Base-by-base conservation (phyloP, 1,140 invertebrate genomes). In the Helicoverpa armigera region DNA sequence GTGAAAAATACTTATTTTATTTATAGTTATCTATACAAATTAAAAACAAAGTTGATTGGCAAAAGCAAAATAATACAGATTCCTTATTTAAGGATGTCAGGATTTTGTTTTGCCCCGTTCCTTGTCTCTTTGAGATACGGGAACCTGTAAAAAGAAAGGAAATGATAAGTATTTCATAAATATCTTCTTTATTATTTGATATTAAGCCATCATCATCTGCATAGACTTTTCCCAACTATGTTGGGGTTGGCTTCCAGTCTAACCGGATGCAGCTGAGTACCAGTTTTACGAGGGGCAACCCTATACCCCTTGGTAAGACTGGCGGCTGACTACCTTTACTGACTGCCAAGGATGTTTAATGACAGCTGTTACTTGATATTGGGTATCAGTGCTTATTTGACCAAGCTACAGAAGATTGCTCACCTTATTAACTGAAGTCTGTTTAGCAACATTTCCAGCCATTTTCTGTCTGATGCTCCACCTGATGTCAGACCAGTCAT, bases 401-500 rank as follows among this genome's bases (percentile, higher is more conserved):
- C 35, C 5, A 43, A 43, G 35, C 9, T 43, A 7, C 35, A 5
- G 5, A 43, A 9, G 9, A 43, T 43, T 9, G 5, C 74, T 87
- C 72, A 91, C 87, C 85, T 87, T 88, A 74, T 78, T 60, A 58
- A 50, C 85, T 18, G 54, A 86, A 16, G 82, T 67, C 31, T 87
- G 87, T 63, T 84, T 86, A 58, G 58, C 43, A 67, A 79, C 54
- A 83, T 61, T 83, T 53, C 91, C 92, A 18, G 92, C 94, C 92
- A 95, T 94, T 84, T 93, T 95, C 81, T 95, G 92, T 80, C 94
- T 82, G 2, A 94, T 90, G 50, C 80, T 89, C 96, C 96, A 97
- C 77, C 97, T 95, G 13, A 97, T 82, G 65, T 96, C 95, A 0
- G 95, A 87, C 93, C 95, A 94, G 56, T 95, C 92, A 82, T 96